Evolutionary conservation across 2,888 invertebrate species (phyloP), one percentile per base, ranked within the genome.

Genomic region (Poecilus cupreus): DNA sequence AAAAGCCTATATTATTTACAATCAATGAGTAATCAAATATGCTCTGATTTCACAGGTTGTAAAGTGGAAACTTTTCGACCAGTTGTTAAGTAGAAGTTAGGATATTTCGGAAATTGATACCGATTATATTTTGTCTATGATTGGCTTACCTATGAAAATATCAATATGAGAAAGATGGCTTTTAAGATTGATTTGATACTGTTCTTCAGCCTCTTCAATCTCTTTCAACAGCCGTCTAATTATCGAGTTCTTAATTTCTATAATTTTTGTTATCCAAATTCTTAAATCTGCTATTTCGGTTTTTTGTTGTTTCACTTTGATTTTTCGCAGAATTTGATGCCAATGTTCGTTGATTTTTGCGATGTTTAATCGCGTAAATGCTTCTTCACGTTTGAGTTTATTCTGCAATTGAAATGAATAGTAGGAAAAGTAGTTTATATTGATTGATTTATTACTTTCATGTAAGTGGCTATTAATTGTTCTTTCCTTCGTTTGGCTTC

Each of bases 301-400:
- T 46, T 92, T 91, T 89, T 96, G 91, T 86, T 96, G 94, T 82
- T 93, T 93, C 86, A 94, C 94, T 90, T 96, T 96, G 74, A 94
- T 91, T 86, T 92, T 93, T 0, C 96, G 91, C 78, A 96, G 89
- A 82, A 95, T 92, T 82, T 93, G 94, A 64, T 96, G 93, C 96
- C 96, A 96, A 88, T 94, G 93, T 88, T 96, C 95, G 86, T 96
- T 96, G 76, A 96, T 93, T 90, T 96, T 96, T 0, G 96, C 95
- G 82, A 93, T 92, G 87, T 96, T 96, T 72, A 95, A 89, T 70
- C 96, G 92, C 1, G 94, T 92, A 88, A 94, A 96, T 0, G 93
- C 92, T 87, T 96, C 95, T 88, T 96, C 96, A 83, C 93, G 94
- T 87, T 94, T 95, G 5, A 96, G 89, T 91, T 96, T 96, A 86